These are phyloP conservation scores for Montipora foliosa DNA, from an alignment of 64 coral and sea anemone genomes.

Conservation along the genomic window DNA sequence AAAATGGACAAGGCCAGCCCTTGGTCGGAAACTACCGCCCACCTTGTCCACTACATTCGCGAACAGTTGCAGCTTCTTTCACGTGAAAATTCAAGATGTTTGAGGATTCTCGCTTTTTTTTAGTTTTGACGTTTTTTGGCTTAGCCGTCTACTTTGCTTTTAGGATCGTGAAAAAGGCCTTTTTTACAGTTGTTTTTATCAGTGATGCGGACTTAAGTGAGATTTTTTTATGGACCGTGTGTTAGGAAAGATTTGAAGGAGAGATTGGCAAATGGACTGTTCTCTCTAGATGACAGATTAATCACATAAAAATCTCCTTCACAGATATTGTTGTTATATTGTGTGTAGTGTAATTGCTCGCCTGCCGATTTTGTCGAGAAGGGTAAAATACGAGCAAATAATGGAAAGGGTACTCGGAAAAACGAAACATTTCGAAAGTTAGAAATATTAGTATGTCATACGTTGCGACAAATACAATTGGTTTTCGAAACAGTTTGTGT, in stretches of 20 bases:
- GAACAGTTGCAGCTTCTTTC: conserved; percentile 41
- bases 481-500: no score
- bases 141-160: not conserved
- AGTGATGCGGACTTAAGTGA: conserved; percentile 27
- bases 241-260: conserved; percentile 19
- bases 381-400: no score
- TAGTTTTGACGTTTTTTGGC: not conserved
- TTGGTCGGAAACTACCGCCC: conserved; percentile 59
- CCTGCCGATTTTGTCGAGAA: no score
- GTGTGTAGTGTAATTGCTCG: no score
- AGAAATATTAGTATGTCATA: no score
- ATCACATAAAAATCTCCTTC: no score
- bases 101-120: not conserved
- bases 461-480: no score
- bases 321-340: not conserved
- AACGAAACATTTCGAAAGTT: no score
- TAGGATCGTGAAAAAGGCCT: no score
- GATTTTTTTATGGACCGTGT: not conserved
- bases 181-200: not conserved
- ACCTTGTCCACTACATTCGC: conserved; percentile 5
- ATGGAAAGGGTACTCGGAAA: no score
- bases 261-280: conserved; percentile 20
- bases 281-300: not conserved
- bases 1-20: not conserved
- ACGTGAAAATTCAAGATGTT: not conserved